Conservation (phyloP, 2,797 vertebrate species). For the Numenius phaeopus region DNA sequence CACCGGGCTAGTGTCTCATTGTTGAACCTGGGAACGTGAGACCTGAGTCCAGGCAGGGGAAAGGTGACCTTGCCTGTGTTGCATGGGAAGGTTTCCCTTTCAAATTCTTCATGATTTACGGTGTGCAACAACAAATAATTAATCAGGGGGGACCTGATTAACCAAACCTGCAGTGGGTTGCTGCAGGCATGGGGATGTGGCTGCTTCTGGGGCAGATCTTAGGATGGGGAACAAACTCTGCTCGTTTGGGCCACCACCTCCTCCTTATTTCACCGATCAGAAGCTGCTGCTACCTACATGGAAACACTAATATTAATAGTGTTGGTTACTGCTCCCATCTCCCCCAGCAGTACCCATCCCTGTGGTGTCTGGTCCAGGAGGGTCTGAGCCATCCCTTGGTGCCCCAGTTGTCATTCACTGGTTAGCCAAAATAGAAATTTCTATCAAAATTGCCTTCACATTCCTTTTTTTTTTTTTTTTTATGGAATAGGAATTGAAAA, state of each 20-base stretch:
- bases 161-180: neutral
- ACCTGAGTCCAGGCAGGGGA: neutral
- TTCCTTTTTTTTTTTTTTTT: neutral
- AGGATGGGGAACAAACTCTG: neutral
- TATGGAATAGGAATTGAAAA: neutral
- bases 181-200: accelerated
- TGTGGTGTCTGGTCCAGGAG: neutral
- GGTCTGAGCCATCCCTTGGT: neutral
- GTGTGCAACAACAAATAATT: neutral
- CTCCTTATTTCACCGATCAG: neutral
- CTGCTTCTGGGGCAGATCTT: neutral
- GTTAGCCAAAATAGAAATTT: neutral
- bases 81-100: neutral
- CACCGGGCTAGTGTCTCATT: accelerated
- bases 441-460: neutral
- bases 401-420: neutral
- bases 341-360: neutral
- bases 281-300: neutral
- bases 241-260: neutral
- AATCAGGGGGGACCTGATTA: neutral
- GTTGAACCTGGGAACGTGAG: accelerated
- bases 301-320: neutral
- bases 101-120: neutral
- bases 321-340: neutral
- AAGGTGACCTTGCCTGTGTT: neutral